phyloP scores from a whole-genome alignment of 2,113 vertebrate genomes.

The Pipa parva region DNA sequence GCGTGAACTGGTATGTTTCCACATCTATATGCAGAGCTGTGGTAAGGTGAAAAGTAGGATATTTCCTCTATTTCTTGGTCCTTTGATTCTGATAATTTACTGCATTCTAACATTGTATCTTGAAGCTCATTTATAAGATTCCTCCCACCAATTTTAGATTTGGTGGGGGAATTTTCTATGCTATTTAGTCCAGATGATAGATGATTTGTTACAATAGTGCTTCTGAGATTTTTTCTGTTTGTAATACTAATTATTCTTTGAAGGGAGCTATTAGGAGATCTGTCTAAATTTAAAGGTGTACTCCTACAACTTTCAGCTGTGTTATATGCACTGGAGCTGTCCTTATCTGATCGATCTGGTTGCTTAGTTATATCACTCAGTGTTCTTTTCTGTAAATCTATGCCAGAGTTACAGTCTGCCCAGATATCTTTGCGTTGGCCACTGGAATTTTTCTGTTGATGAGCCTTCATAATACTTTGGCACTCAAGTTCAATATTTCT shows the following conservation, averaged over 20 bases:
- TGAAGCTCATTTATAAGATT: conserved; percentile 57
- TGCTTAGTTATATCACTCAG: conserved; percentile 78
- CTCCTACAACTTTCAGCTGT: conserved; percentile 92
- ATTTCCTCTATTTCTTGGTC: conserved; percentile 59
- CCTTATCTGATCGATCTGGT: conserved; percentile 91
- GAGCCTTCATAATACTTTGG: conserved; percentile 94
- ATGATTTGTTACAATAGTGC: conserved; percentile 56
- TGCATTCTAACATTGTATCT: conserved; percentile 59
- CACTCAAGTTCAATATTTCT: conserved; percentile 92
- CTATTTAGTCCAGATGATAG: conserved; percentile 56
- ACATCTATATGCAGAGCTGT: conserved; percentile 76
- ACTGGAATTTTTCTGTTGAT: conserved; percentile 74
- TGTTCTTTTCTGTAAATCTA: conserved; percentile 64
- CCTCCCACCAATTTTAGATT: conserved; percentile 66
- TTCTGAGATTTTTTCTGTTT: conserved; percentile 85
- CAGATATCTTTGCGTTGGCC: conserved; percentile 70
- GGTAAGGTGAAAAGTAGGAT: conserved; percentile 84
- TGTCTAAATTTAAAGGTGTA: conserved; percentile 80
- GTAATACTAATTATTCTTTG: conserved; percentile 83
- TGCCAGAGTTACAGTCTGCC: conserved; percentile 62
- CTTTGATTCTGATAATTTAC: conserved; percentile 58
- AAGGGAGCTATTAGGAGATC: conserved; percentile 85
- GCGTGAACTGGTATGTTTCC: conserved; percentile 83
- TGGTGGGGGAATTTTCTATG: conserved; percentile 55
- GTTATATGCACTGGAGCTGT: conserved; percentile 95